phyloP scores from a whole-genome alignment of 1,140 invertebrate species.

The Anagrus nilaparvatae region DNA sequence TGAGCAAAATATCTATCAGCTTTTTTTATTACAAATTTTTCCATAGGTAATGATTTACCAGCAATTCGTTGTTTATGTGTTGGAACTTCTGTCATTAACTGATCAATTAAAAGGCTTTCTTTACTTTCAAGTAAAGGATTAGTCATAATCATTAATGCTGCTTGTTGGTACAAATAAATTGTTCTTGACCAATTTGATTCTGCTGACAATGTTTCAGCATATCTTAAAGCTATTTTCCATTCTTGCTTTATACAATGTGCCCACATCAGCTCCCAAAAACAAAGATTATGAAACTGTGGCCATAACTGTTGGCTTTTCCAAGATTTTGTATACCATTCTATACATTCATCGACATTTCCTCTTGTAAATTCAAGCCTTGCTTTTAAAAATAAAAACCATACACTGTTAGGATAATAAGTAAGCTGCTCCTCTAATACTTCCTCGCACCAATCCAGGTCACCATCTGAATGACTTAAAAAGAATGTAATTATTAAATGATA shows the following conservation, averaged over 20 bases:
- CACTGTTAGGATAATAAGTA: conserved; percentile 68
- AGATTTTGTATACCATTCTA: conserved; percentile 70
- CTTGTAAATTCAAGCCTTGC: conserved; percentile 73
- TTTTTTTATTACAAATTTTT: conserved; percentile 88
- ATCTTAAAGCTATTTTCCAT: conserved; percentile 64
- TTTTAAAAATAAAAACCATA: conserved; percentile 88
- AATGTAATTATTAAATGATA: conserved; percentile 80
- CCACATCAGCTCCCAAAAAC: conserved; percentile 95
- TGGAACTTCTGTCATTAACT: conserved; percentile 63
- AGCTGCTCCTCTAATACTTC: conserved; percentile 63
- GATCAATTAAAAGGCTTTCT: conserved; percentile 42
- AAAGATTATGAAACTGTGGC: conserved; percentile 90
- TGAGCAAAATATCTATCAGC: conserved; percentile 68
- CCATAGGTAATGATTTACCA: conserved; percentile 92
- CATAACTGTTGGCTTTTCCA: conserved; percentile 78
- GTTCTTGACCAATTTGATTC: conserved; percentile 86
- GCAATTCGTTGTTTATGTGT: conserved; percentile 80
- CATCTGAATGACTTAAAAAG: conserved; percentile 68
- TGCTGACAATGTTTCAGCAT: conserved; percentile 59
- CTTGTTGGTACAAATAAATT: conserved; percentile 84
- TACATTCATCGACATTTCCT: conserved; percentile 66
- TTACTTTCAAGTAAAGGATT: conserved; percentile 44
- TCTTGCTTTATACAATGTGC: conserved; percentile 57
- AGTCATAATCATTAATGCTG: conserved; percentile 67
- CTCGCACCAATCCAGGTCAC: conserved; percentile 66